Conservation (phyloP, 1,140 invertebrate species). For the Lasaia peninsularis region DNA sequence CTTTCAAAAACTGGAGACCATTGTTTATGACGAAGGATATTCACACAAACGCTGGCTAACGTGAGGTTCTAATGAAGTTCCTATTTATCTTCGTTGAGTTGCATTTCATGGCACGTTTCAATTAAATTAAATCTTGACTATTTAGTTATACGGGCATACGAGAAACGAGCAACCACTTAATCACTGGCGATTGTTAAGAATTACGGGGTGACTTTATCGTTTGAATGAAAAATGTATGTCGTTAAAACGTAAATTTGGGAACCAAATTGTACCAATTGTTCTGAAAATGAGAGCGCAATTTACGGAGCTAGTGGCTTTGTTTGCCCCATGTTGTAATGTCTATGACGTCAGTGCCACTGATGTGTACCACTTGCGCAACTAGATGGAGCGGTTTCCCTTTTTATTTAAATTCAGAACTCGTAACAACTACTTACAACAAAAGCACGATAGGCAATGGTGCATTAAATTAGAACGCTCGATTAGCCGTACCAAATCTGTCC, state of each 20-base stretch:
- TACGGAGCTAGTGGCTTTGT: constrained; percentile 51
- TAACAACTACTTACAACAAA: constrained; percentile 14
- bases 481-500: neutral
- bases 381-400: constrained; percentile 31
- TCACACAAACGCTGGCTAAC: constrained; percentile 13
- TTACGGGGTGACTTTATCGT: constrained; percentile 22
- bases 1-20: neutral
- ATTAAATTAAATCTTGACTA: constrained; percentile 65
- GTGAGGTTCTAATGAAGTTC: constrained; percentile 47
- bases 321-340: constrained; percentile 57
- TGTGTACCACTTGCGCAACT: constrained; percentile 41
- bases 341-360: constrained; percentile 45
- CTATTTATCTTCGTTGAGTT: constrained; percentile 64
- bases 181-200: constrained; percentile 37
- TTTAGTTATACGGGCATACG: constrained; percentile 50
- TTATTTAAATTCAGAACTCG: constrained; percentile 24
- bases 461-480: neutral
- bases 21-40: neutral
- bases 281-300: constrained; percentile 59
- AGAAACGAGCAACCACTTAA: constrained; percentile 35
- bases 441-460: constrained; percentile 1
- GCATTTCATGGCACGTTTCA: constrained; percentile 48
- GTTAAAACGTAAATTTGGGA: constrained; percentile 31
- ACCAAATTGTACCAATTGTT: constrained; percentile 44
- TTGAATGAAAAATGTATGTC: constrained; percentile 26